phyloP scores from a whole-genome alignment of 2,888 invertebrate genomes.

The Epinotia nisella region DNA sequence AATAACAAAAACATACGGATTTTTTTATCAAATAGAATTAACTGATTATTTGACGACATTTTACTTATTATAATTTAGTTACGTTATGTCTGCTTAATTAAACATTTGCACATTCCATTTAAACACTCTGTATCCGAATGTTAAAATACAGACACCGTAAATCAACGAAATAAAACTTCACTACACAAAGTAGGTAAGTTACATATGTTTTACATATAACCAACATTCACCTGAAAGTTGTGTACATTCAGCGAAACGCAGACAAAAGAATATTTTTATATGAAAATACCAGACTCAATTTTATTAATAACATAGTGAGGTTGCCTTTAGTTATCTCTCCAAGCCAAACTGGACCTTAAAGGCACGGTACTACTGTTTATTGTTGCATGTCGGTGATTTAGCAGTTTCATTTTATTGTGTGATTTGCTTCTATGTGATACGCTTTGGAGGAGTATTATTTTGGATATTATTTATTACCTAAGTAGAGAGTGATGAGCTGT shows the following conservation, averaged over 20 bases:
- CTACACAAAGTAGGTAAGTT: not conserved
- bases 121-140: no score
- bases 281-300: slow-evolving; percentile 64
- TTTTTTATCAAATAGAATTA: no score
- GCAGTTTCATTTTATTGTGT: slow-evolving; percentile 28
- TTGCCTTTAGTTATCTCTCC: slow-evolving; percentile 41
- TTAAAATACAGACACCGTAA: not conserved
- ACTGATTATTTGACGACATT: no score
- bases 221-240: slow-evolving; percentile 51
- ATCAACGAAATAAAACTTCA: slow-evolving; percentile 11
- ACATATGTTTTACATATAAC: slow-evolving; percentile 39
- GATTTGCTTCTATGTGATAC: slow-evolving; percentile 35
- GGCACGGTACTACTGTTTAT: not conserved
- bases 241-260: slow-evolving; percentile 61
- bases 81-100: no score
- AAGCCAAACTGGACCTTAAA: not conserved
- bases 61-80: no score
- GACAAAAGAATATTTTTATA: slow-evolving; percentile 66
- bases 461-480: slow-evolving; percentile 34
- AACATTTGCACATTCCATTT: no score
- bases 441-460: slow-evolving; percentile 24
- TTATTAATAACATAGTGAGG: slow-evolving; percentile 59
- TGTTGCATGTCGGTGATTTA: not conserved
- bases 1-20: no score
- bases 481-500: not conserved